Conservation (phyloP, 2,888 invertebrate species). For the Atethmia centrago region DNA sequence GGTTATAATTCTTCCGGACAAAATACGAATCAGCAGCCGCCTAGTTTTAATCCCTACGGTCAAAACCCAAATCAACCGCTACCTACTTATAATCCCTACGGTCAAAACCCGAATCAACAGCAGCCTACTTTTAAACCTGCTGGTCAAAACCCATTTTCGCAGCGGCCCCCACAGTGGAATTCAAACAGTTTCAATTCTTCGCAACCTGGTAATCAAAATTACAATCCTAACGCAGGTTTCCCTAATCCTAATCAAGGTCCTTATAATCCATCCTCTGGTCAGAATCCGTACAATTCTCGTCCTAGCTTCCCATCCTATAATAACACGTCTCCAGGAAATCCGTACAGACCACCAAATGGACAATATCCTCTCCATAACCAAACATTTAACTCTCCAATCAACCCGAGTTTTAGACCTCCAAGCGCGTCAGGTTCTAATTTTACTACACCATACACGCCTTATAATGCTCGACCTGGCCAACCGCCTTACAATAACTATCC, state of each 20-base stretch:
- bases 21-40: constrained; percentile 44
- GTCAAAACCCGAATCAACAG: constrained; percentile 37
- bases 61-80: constrained; percentile 50
- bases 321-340: constrained; percentile 27
- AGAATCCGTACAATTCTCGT: constrained; percentile 29
- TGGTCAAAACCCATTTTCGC: constrained; percentile 16
- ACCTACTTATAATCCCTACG: constrained; percentile 42
- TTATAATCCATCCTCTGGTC: constrained; percentile 46
- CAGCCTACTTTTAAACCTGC: constrained; percentile 37
- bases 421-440: constrained; percentile 51
- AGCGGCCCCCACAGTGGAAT: constrained; percentile 38
- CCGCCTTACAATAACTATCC: constrained; percentile 41
- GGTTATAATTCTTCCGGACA: constrained; percentile 18
- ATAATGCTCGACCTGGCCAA: constrained; percentile 45
- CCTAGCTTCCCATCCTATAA: constrained; percentile 25
- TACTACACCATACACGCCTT: constrained; percentile 54
- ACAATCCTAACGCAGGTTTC: constrained; percentile 30
- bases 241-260: constrained; percentile 29
- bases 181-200: constrained; percentile 37
- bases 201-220: constrained; percentile 35
- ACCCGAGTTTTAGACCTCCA: constrained; percentile 36
- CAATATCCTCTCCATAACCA: constrained; percentile 51
- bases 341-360: constrained; percentile 37
- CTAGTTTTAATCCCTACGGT: constrained; percentile 25
- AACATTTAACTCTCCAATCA: constrained; percentile 39